A percentile compares a stretch with the other conserved stretches of the same genome.
Conservation (phyloP, 2,797 vertebrate genomes). For the Apogon hyalosoma region DNA sequence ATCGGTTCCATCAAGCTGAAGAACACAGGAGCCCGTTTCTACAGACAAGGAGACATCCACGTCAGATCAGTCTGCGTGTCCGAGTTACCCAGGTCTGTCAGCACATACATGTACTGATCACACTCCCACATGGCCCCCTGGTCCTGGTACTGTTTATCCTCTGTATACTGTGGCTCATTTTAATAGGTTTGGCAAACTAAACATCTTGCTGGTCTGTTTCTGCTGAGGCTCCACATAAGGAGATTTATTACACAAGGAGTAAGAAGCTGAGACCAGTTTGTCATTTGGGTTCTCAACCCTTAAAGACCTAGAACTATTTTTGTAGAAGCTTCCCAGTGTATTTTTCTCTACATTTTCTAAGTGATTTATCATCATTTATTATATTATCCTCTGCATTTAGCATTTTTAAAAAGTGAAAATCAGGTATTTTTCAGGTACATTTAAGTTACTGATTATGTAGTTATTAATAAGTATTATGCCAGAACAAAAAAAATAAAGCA, state of each 20-base stretch:
- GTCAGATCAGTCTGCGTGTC: constrained; percentile 81
- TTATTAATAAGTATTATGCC: too few relatives aligned
- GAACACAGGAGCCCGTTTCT: constrained; percentile 79
- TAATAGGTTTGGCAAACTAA: constrained; percentile 1
- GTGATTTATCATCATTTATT: too few relatives aligned
- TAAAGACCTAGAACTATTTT: too few relatives aligned
- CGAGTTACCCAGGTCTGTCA: constrained; percentile 62
- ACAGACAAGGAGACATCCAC: constrained; percentile 79
- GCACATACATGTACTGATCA: background rate
- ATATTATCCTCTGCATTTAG: too few relatives aligned
- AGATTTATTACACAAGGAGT: constrained; percentile 3
- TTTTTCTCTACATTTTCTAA: too few relatives aligned
- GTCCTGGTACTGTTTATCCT: background rate
- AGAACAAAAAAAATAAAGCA: too few relatives aligned
- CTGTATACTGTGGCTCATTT: background rate
- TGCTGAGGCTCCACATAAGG: constrained; percentile 10
- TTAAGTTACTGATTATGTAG: too few relatives aligned
- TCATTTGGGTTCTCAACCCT: background rate
- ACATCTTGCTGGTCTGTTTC: constrained; percentile 8
- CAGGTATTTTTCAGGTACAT: too few relatives aligned
- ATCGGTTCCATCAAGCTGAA: constrained; percentile 77
- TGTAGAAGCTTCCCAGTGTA: too few relatives aligned
- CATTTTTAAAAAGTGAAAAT: too few relatives aligned
- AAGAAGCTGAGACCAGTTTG: background rate
- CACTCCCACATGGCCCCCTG: background rate